phyloP scores from a whole-genome alignment of 2,888 invertebrate genomes.

The Acanthosoma haemorrhoidale region DNA sequence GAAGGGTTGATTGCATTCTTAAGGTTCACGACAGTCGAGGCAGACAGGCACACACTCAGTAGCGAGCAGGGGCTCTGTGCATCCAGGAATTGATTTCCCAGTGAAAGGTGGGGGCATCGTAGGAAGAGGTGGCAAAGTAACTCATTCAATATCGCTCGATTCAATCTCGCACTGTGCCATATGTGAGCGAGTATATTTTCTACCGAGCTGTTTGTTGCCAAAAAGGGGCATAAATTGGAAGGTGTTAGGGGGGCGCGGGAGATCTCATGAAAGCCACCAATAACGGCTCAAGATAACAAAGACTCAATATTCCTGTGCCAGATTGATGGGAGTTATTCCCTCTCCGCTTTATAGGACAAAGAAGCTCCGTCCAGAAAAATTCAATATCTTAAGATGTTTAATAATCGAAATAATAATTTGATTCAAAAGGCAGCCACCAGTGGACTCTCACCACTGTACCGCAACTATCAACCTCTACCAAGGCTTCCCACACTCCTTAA shows the following conservation, averaged over 20 bases:
- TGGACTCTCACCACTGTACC: too few species aligned
- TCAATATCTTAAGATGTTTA: too few species aligned
- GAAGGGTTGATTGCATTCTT: too few species aligned
- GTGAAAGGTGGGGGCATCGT: constrained; percentile 7
- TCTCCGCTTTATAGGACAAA: too few species aligned
- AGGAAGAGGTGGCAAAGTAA: neutral
- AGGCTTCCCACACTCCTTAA: too few species aligned
- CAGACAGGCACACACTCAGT: too few species aligned
- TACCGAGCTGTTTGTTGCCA: neutral
- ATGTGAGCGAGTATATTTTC: neutral
- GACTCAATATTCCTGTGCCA: neutral
- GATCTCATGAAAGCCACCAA: too few species aligned
- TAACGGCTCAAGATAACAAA: neutral
- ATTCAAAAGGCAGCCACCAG: too few species aligned
- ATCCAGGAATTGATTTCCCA: neutral
- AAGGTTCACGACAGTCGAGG: too few species aligned
- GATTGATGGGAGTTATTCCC: constrained; percentile 3
- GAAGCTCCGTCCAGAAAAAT: neutral
- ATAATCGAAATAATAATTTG: too few species aligned
- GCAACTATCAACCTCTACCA: too few species aligned
- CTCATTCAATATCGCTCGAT: neutral
- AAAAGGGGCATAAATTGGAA: constrained; percentile 8
- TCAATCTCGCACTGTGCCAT: neutral
- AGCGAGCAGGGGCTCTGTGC: neutral
- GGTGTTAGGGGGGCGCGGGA: too few species aligned